Conservation (phyloP, 2,113 vertebrate species). For the Mobula hypostoma region DNA sequence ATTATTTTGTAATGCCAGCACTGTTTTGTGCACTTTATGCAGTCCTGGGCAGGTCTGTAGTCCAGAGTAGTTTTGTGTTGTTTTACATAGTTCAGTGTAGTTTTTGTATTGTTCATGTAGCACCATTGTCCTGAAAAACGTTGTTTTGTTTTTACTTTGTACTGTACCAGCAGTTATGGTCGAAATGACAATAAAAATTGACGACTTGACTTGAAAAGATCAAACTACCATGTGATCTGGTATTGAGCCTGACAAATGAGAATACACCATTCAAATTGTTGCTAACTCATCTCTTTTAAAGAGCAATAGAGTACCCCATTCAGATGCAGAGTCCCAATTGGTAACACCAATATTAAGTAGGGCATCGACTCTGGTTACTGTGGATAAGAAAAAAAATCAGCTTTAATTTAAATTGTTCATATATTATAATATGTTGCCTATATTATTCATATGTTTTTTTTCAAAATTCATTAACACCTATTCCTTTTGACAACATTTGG, state of each 20-base stretch:
- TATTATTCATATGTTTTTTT: background rate
- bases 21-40: no score
- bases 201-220: background rate
- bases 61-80: no score
- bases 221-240: background rate
- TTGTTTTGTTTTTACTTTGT: no score
- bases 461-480: no score
- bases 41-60: no score
- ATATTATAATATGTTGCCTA: background rate
- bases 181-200: no score
- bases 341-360: background rate
- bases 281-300: background rate
- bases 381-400: background rate
- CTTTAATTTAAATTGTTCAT: background rate
- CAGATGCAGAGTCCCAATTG: background rate
- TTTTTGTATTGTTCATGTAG: no score
- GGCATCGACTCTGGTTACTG: background rate
- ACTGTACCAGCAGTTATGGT: no score
- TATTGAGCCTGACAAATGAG: background rate
- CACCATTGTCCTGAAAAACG: no score
- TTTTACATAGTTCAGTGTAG: no score
- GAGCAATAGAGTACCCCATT: background rate
- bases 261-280: background rate
- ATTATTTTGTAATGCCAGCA: no score
- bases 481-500: background rate